phyloP scores from a whole-genome alignment of 1,140 invertebrate genomes.

The Manduca sexta region DNA sequence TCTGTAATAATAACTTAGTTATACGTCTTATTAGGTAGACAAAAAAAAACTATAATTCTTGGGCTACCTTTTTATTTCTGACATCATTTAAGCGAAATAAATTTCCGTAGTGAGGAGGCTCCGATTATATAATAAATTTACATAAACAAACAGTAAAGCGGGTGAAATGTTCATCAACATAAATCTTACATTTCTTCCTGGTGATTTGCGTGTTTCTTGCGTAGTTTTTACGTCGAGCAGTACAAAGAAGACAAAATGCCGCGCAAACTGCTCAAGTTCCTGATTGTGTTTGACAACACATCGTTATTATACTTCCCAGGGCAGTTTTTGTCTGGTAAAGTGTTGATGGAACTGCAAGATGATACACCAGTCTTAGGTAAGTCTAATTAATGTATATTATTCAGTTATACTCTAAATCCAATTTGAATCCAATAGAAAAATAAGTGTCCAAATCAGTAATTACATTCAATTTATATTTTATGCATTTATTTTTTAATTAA shows the following conservation, averaged over 20 bases:
- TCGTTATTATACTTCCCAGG: conserved; percentile 94
- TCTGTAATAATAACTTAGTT: conserved; percentile 6
- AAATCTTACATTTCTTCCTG: not conserved
- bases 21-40: not conserved
- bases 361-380: conserved; percentile 90
- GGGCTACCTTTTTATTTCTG: too few relatives aligned
- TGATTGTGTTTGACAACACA: conserved; percentile 95
- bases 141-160: conserved; percentile 7
- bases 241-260: conserved; percentile 76
- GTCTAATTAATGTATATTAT: too few relatives aligned
- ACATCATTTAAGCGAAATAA: conserved; percentile 4
- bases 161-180: not conserved
- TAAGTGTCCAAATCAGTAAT: not conserved
- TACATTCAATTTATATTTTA: too few relatives aligned
- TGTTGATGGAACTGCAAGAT: conserved; percentile 93
- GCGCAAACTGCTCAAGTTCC: conserved; percentile 91
- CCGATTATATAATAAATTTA: conserved; percentile 18
- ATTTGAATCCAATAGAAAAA: too few relatives aligned
- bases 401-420: too few relatives aligned
- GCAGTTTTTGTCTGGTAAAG: conserved; percentile 91
- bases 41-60: not conserved
- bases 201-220: not conserved
- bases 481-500: too few relatives aligned
- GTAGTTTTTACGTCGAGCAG: not conserved
- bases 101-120: not conserved